Percentiles rank a stretch among this genome's conserved stretches.
Evolutionary conservation across 2,888 invertebrate species (phyloP).

Genomic region (Drosophila anomelani): DNA sequence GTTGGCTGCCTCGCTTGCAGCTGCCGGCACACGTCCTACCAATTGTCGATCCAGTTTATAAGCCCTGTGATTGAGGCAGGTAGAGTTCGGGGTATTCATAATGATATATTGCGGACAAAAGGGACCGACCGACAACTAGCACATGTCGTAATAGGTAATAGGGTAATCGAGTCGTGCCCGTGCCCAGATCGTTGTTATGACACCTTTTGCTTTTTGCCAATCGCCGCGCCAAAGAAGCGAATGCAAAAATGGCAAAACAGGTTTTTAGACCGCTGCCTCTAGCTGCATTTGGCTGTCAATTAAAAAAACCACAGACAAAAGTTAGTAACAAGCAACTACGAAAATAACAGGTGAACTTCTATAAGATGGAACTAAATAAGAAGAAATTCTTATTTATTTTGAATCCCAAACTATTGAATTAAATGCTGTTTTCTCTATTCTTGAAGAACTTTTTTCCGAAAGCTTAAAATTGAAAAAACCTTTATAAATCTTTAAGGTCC

Average conservation of each 20-base stretch:
- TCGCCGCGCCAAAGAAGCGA: slow-evolving; percentile 45
- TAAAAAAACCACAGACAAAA: slow-evolving; percentile 50
- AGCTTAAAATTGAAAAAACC: not conserved
- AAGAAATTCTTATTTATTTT: not conserved
- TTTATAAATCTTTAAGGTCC: not conserved
- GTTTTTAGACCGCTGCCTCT: slow-evolving; percentile 43
- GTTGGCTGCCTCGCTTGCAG: slow-evolving; percentile 54
- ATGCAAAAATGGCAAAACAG: slow-evolving; percentile 63
- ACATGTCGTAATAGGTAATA: slow-evolving; percentile 69
- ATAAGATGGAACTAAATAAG: not conserved
- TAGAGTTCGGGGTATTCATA: slow-evolving; percentile 19
- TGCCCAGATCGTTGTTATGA: slow-evolving; percentile 56
- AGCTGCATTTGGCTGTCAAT: slow-evolving; percentile 69
- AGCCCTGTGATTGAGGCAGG: slow-evolving; percentile 54
- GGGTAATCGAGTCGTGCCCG: slow-evolving; percentile 55
- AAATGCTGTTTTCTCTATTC: not conserved
- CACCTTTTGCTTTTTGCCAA: slow-evolving; percentile 63
- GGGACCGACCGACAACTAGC: slow-evolving; percentile 26
- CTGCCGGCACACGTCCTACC: slow-evolving; percentile 70
- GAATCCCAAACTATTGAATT: not conserved
- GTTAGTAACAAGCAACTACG: not conserved
- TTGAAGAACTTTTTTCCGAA: too few relatives aligned
- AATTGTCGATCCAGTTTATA: slow-evolving; percentile 29
- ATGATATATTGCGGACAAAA: slow-evolving; percentile 5
- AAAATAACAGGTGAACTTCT: slow-evolving; percentile 26